Conservation (phyloP, 2,113 vertebrate species). For the Callopanchax toddi region DNA sequence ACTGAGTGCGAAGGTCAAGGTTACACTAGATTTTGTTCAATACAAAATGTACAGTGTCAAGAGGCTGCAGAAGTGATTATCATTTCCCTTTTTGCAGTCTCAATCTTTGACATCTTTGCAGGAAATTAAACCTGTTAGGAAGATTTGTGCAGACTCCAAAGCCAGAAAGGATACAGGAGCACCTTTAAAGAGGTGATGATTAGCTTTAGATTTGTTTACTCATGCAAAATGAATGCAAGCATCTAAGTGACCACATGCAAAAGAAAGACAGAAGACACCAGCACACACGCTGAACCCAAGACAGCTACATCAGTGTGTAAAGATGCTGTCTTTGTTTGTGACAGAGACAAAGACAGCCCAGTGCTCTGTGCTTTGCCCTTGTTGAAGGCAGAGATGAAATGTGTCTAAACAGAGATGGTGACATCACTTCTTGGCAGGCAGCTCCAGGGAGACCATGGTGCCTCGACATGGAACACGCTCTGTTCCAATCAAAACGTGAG, state of each 20-base stretch:
- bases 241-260: not conserved
- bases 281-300: not conserved
- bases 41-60: not conserved
- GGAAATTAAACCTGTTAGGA: too few species aligned
- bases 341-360: conserved; percentile 35
- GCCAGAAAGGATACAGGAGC: not conserved
- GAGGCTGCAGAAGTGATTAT: not conserved
- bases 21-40: not conserved
- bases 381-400: conserved; percentile 59
- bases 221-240: not conserved
- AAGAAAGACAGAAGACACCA: not conserved
- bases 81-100: not conserved
- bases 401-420: conserved; percentile 64
- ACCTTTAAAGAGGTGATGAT: too few species aligned
- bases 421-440: conserved; percentile 69
- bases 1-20: not conserved
- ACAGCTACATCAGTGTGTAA: conserved; percentile 12
- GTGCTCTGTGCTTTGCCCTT: conserved; percentile 48
- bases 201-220: too few species aligned
- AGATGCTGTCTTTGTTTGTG: conserved; percentile 16
- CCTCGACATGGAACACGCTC: conserved; percentile 38
- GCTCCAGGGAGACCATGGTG: conserved; percentile 57
- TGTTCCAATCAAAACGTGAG: conserved; percentile 55
- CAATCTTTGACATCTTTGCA: not conserved
- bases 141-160: not conserved